Conservation (phyloP, 1,140 invertebrate genomes). For the Gerris buenoi region DNA sequence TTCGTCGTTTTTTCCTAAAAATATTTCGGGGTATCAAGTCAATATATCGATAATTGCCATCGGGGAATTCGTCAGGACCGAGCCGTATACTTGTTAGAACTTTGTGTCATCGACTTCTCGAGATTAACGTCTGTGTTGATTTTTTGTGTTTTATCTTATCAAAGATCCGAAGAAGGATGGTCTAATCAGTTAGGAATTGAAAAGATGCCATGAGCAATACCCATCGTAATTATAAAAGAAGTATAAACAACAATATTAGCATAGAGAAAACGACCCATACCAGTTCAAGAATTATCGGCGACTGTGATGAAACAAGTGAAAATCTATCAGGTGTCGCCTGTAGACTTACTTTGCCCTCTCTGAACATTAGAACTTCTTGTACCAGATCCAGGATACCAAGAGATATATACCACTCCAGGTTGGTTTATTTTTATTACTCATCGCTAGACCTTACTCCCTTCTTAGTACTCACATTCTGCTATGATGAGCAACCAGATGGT, state of each 20-base stretch:
- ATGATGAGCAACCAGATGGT: no score
- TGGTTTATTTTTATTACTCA: constrained; percentile 8
- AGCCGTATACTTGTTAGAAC: not conserved
- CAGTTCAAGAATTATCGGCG: constrained; percentile 4
- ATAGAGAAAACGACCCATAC: constrained; percentile 11
- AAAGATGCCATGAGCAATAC: constrained; percentile 19
- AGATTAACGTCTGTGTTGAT: not conserved
- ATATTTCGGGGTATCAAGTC: not conserved
- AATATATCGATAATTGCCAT: not conserved
- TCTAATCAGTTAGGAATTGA: not conserved
- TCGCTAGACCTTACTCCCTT: not conserved
- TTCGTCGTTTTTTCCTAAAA: not conserved
- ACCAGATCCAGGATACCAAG: constrained; percentile 12
- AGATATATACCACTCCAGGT: constrained; percentile 17
- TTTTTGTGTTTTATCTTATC: not conserved
- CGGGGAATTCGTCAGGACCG: not conserved
- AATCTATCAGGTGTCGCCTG: constrained; percentile 8
- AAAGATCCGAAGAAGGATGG: not conserved
- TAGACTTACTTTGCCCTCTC: constrained; percentile 16
- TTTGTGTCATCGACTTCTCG: not conserved
- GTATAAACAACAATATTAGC: constrained; percentile 17
- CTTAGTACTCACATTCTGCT: not conserved
- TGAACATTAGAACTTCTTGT: constrained; percentile 14
- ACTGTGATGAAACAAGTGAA: constrained; percentile 8
- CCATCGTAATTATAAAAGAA: constrained; percentile 17